Evolutionary conservation across 2,797 vertebrate genomes (phyloP).

Genomic region (Iguana delicatissima): DNA sequence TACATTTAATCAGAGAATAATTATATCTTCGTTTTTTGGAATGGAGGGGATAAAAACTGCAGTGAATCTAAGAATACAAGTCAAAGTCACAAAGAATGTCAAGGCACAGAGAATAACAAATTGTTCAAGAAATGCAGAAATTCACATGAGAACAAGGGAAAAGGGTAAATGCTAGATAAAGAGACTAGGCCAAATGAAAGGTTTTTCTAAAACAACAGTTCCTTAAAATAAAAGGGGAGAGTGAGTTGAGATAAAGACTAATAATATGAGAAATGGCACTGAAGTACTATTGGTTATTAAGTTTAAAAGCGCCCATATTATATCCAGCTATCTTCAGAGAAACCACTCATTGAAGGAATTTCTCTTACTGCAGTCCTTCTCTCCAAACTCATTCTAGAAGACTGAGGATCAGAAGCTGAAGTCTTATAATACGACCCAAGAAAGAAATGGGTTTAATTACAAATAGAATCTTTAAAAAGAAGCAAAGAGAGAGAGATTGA

Average conservation of each 20-base stretch:
- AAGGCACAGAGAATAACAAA: background rate
- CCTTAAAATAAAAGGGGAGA: background rate
- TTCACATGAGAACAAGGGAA: background rate
- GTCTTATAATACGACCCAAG: background rate
- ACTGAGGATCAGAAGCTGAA: background rate
- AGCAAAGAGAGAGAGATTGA: background rate
- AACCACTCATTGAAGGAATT: background rate
- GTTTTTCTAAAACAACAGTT: background rate
- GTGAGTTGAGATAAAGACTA: background rate
- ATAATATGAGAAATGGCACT: background rate
- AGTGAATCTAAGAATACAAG: background rate
- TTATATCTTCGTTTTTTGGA: background rate
- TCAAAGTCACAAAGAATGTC: background rate
- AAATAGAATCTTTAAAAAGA: background rate
- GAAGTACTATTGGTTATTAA: background rate
- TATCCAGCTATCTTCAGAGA: background rate
- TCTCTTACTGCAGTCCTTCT: no score
- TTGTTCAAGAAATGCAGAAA: background rate
- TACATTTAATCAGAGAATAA: background rate
- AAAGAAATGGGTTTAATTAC: background rate
- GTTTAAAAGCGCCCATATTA: background rate
- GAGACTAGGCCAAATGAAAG: background rate
- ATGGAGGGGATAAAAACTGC: background rate
- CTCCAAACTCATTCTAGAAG: background rate
- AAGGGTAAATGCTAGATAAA: background rate